These are phyloP conservation scores for Cinclus cinclus DNA, from an alignment of 2,113 vertebrate species.

Conservation along the genomic window DNA sequence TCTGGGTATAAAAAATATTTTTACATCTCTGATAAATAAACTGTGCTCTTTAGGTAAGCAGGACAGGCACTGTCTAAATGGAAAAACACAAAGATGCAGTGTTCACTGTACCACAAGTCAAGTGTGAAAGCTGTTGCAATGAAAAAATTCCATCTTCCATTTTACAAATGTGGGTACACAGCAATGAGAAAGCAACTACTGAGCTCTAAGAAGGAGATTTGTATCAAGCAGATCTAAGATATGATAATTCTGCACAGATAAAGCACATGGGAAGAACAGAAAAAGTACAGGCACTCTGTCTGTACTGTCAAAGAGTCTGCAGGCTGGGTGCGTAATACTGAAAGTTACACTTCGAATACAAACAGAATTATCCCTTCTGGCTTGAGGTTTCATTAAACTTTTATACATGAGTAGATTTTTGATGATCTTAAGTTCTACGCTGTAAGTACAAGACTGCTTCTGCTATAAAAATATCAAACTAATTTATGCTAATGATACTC, in stretches of 20 bases:
- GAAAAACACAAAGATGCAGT: neutral
- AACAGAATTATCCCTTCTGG: neutral
- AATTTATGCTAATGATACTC: neutral
- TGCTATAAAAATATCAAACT: neutral
- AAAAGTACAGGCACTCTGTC: neutral
- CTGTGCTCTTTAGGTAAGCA: neutral
- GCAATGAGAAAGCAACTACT: neutral
- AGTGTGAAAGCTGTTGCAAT: neutral
- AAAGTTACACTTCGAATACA: neutral
- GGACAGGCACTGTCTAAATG: neutral
- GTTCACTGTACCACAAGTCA: neutral
- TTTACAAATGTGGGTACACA: neutral
- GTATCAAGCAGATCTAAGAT: neutral
- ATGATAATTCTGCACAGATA: fast-evolving
- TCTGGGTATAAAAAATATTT: neutral
- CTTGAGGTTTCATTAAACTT: neutral
- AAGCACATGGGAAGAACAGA: neutral
- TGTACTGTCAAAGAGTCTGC: neutral
- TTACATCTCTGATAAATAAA: neutral
- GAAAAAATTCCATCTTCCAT: neutral
- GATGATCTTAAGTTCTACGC: neutral
- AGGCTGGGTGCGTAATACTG: neutral
- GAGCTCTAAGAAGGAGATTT: neutral
- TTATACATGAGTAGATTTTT: neutral
- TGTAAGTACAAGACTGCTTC: neutral